Conservation (phyloP, 2,888 invertebrate genomes). For the Drosophila testacea region DNA sequence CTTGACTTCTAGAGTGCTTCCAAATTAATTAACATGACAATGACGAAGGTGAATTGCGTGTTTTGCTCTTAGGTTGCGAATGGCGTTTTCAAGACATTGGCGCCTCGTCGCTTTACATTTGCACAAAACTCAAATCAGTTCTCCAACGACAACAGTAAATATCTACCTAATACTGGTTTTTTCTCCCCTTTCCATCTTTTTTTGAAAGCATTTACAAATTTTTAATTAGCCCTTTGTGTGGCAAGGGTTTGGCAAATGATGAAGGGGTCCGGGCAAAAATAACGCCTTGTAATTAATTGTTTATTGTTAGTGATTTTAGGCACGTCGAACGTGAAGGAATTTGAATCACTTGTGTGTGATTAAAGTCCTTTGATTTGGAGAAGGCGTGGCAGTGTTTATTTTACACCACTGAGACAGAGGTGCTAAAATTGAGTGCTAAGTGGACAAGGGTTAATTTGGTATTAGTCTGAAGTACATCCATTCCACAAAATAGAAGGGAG, state of each 20-base stretch:
- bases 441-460: constrained; percentile 23
- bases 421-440: constrained; percentile 44
- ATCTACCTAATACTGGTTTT: constrained; percentile 23
- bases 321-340: constrained; percentile 35
- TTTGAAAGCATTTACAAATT: constrained; percentile 58
- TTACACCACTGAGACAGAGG: not conserved
- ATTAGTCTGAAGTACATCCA: not conserved
- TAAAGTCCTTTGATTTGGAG: constrained; percentile 24
- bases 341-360: constrained; percentile 29
- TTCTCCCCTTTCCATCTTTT: constrained; percentile 12
- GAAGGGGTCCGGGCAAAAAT: constrained; percentile 15
- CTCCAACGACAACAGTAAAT: constrained; percentile 31
- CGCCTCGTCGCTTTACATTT: constrained; percentile 32
- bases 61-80: constrained; percentile 32
- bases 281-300: constrained; percentile 74
- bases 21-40: constrained; percentile 82
- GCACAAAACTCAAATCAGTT: constrained; percentile 41
- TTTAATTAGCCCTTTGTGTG: constrained; percentile 71
- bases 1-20: constrained; percentile 73
- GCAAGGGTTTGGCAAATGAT: constrained; percentile 47
- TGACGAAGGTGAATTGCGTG: constrained; percentile 82
- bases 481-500: too few relatives aligned
- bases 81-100: constrained; percentile 22
- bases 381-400: constrained; percentile 28
- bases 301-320: constrained; percentile 62